Percentiles rank a stretch among this genome's conserved stretches.
These are phyloP conservation scores for Macaria liturata DNA, from an alignment of 2,888 invertebrate species.

Conservation along the genomic window DNA sequence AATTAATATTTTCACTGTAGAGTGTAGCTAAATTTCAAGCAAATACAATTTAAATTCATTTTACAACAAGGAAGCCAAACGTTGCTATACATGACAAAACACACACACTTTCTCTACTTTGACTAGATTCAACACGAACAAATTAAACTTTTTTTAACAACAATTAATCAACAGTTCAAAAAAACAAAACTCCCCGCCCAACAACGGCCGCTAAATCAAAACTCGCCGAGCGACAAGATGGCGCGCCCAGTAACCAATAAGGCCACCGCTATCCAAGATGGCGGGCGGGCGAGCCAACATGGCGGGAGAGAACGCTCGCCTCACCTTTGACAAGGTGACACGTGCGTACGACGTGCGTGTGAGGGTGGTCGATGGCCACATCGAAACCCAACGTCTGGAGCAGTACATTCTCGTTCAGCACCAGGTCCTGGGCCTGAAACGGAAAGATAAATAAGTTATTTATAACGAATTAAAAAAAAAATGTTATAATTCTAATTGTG, in stretches of 20 bases:
- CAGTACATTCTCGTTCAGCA: slow-evolving; percentile 97
- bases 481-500: too few relatives aligned
- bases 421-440: slow-evolving; percentile 94
- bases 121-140: too few relatives aligned
- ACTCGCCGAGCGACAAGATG: too few relatives aligned
- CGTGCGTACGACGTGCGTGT: slow-evolving; percentile 97
- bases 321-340: slow-evolving; percentile 97
- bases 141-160: too few relatives aligned
- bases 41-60: neutral
- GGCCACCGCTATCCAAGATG: neutral
- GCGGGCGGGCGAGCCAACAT: slow-evolving; percentile 14
- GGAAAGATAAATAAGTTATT: slow-evolving; percentile 10
- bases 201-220: too few relatives aligned
- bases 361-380: slow-evolving; percentile 98
- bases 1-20: too few relatives aligned
- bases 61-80: neutral
- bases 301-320: slow-evolving; percentile 51
- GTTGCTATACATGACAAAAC: neutral
- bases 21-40: neutral
- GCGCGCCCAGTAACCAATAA: neutral
- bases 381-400: slow-evolving; percentile 99
- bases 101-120: neutral
- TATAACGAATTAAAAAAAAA: too few relatives aligned
- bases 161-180: too few relatives aligned
- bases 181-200: too few relatives aligned